Evolutionary conservation across 1,140 invertebrate genomes (phyloP), one percentile per base, ranked within the genome.

Genomic region (Drosophila auraria): DNA sequence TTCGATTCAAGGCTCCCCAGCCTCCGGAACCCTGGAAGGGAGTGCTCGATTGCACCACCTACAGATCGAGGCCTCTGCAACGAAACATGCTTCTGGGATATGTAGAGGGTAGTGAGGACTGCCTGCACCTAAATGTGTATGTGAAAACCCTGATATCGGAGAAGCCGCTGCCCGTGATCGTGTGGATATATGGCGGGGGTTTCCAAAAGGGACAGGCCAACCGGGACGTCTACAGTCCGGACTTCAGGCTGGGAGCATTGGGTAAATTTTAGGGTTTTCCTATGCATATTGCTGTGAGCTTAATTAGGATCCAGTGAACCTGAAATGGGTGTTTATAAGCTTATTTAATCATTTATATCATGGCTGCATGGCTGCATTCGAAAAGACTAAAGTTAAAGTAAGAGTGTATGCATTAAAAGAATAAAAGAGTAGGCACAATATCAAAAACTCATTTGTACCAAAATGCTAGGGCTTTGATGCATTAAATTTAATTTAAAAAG

Each of bases 111-210:
- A 90, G 93, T n/a, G 96, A 97, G 93, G 97, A 98, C 87, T 98
- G 97, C 79, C 94, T 98, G 1, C 96, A 96, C 87, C 92, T 98
- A 12, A 98, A 98, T 87, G 95, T 98, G 1, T 97, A 96, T 84
- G 95, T 95, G 0, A 92, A 91, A 45, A 59, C 58, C 5, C 30
- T 83, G 33, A 58, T 64, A 17, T 87, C 92, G 2, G 23, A 78
- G 1, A 69, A 78, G 58, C 83, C 78, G 4, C 56, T 93, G 17
- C 94, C 95, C 1, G 95, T 96, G 0, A 94, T 96, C 87, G 93
- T 96, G 0, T 96, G 93, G 92, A 94, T 96, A 40, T 95, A 95
- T 82, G 95, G 95, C 0, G 96, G 96, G 25, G 94, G 93, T 17
- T 95, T 95, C 58, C 90, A 93, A 38, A 75, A 81, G 36, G 94